Base-by-base conservation (phyloP, 2,797 vertebrate species). In the Hypotaenidia okinawae region DNA sequence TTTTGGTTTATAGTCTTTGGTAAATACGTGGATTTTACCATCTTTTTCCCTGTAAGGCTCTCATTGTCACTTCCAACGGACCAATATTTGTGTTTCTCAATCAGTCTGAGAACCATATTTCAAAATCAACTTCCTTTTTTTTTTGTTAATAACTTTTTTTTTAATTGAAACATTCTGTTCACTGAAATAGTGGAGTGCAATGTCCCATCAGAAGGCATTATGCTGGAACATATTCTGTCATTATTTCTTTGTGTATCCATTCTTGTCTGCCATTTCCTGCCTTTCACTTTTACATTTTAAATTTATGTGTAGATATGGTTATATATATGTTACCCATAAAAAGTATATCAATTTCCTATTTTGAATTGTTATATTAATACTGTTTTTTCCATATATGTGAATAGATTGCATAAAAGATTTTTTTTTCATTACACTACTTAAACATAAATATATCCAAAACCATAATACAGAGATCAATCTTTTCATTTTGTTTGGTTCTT, bases 11-110 rank as follows among this genome's bases (percentile, higher is more conserved):
- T 54, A 64, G 30, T 30, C 28, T 93, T 72, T 49, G 17, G 8
- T 41, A 67, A 9, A 25, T 52, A 41, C 52, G 7, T 11, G 5
- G 0, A 5, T 41, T 89, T 52, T 76, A 35, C 70, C 0, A 43
- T 39, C 91, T 63, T 2, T 55, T 80, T 80, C n/a, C 57, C 47
- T 41, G 4, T 59, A 84, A 86, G 15, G 17, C 9, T 80, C 23
- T 72, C 33, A 25, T 25, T 78, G 45, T 8, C 8, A 51, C 18
- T 85, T 85, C n/a, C 16, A 91, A 4, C 9, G 22, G 41, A 68
- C 62, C 35, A 77, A 68, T 62, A 74, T 27, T 69, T 55, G 11
- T 67, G 30, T 69, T 94, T 77, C 64, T 87, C 23, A 79, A 13
- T 21, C 30, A 75, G 21, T 66, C 21, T 16, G 55, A 75, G 27